Conservation (phyloP, 2,797 vertebrate species). For the Tangara arthus region DNA sequence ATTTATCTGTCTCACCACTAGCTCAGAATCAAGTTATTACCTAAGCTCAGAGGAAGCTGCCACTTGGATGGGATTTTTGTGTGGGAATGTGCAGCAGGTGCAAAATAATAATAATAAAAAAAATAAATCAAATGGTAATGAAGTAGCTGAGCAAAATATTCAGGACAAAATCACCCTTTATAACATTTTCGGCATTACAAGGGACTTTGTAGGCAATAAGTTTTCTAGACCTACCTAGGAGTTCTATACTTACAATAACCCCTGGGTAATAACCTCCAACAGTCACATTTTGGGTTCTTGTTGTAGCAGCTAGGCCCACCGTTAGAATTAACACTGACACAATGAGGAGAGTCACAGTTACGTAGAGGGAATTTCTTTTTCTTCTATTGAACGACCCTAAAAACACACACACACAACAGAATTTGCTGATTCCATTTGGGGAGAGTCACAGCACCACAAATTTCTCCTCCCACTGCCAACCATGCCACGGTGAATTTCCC, state of each 20-base stretch:
- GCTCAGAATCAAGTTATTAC: neutral
- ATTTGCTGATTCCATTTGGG: slow-evolving; percentile 46
- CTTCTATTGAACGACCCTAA: slow-evolving; percentile 94
- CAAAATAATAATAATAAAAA: slow-evolving; percentile 59
- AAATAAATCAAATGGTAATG: slow-evolving; percentile 53
- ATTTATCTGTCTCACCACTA: neutral
- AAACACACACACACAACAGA: slow-evolving; percentile 71
- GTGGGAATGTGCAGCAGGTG: slow-evolving; percentile 48
- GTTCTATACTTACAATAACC: slow-evolving; percentile 91
- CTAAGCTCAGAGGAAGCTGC: neutral
- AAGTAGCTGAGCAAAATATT: slow-evolving; percentile 53
- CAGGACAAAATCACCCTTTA: slow-evolving; percentile 27
- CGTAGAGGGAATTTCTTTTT: slow-evolving; percentile 94
- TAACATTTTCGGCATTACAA: slow-evolving; percentile 30
- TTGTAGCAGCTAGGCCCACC: slow-evolving; percentile 94
- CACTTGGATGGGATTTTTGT: slow-evolving; percentile 24
- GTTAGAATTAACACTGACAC: slow-evolving; percentile 94
- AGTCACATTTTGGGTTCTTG: slow-evolving; percentile 97
- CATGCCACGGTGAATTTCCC: neutral
- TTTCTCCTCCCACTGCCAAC: neutral
- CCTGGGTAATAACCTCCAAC: slow-evolving; percentile 98
- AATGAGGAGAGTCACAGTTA: slow-evolving; percentile 91
- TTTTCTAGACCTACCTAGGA: slow-evolving; percentile 58
- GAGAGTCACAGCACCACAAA: neutral
- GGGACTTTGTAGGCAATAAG: slow-evolving; percentile 37